Base-by-base conservation (phyloP, 1,140 invertebrate species). In the Andricus grossulariae region DNA sequence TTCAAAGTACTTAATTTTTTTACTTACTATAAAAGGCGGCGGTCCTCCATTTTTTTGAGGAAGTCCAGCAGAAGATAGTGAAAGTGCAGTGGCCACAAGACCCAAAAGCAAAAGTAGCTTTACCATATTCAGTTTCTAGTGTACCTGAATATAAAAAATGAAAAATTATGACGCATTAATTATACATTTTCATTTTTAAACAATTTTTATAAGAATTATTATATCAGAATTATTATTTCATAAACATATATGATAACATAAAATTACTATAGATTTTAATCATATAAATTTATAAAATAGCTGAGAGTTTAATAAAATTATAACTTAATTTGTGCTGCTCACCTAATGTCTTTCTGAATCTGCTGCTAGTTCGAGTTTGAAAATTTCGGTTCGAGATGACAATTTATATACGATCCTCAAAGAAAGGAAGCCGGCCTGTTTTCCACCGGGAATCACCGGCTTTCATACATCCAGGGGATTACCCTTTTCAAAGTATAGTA, bases 371-470 rank as follows among this genome's bases (percentile, higher is more conserved):
- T 25, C 2, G 12, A 16, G 25, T 60, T 60, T 2, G 25, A 21
- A 32, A 60, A 39, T 60, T 60, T 15, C 13, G 11, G 45, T 75
- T 57, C 12, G 4, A 21, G 7, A 21, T 54, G 10, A 15, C n/a
- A 21, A 71, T 79, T 82, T 82, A 82, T 82, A 82, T 82, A 80
- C 75, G 75, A 50, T 77, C 72, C 54, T 70, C 6, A 13, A 39
- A 77, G 74, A 76, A 79, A 77, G 76, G 76, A 82, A 83, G 73
- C 66, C 73, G 7, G 10, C 19, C 39, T 32, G 50, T 77, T 77
- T 6, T 12, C 19, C 13, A 45, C 19, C 19, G 81, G 79, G 81
- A 77, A 75, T 79, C 76, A 79, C 77, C 72, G 71, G 55, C 0
- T 77, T 52, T 80, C 75, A 21, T 55, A 77, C 77, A 79, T 79